Percentiles rank a stretch among this genome's conserved stretches.
These are phyloP conservation scores for Pseudomugil tenellus DNA, from an alignment of 2,797 vertebrate genomes.

Conservation along the genomic window DNA sequence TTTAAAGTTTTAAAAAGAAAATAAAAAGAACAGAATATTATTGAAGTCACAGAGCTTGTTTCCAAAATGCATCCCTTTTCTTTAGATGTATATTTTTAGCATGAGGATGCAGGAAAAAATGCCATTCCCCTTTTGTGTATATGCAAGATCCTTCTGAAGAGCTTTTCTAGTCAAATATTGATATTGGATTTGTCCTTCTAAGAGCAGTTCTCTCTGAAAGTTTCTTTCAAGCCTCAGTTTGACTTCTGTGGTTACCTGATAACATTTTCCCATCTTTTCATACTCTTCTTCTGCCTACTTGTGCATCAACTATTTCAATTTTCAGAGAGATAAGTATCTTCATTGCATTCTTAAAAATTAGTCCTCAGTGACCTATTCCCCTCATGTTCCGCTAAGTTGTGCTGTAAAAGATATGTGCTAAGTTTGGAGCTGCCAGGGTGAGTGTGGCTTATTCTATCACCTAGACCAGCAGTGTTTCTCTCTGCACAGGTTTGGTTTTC, in stretches of 20 bases:
- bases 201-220: background rate
- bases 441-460: constrained; percentile 43
- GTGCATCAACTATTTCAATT: background rate
- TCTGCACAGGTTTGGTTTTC: constrained; percentile 21
- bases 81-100: background rate
- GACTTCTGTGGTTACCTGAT: background rate
- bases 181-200: background rate
- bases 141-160: background rate
- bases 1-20: background rate
- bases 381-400: background rate
- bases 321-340: background rate
- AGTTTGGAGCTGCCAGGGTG: constrained; percentile 7
- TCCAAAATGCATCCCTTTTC: background rate
- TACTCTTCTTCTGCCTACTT: background rate
- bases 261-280: background rate
- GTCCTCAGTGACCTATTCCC: background rate
- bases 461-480: constrained; percentile 3
- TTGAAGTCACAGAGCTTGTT: background rate
- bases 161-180: background rate
- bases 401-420: background rate
- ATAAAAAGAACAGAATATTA: background rate
- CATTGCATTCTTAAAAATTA: background rate
- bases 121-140: background rate
- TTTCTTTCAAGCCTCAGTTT: background rate
- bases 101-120: background rate